phyloP scores from a whole-genome alignment of 2,797 vertebrate species.

The Molothrus aeneus region DNA sequence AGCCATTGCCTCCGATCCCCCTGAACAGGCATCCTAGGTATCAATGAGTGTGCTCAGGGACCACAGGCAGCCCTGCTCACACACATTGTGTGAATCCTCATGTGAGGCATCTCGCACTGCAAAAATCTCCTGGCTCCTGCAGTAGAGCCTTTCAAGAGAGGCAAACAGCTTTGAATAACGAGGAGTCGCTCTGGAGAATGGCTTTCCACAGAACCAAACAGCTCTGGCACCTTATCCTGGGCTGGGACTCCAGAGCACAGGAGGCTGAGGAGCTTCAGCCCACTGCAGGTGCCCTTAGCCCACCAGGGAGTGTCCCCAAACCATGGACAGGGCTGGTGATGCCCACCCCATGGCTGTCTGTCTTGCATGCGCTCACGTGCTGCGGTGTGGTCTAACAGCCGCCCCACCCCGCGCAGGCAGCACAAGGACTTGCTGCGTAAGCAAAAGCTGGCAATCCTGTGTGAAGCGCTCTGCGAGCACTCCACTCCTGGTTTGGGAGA shows the following conservation, averaged over 20 bases:
- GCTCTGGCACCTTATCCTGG: neutral
- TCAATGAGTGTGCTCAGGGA: neutral
- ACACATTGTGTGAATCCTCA: rapidly evolving
- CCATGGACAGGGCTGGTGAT: rapidly evolving
- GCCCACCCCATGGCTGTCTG: neutral
- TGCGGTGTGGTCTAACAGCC: conserved; percentile 20
- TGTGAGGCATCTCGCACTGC: neutral
- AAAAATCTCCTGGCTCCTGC: neutral
- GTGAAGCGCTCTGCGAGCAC: neutral
- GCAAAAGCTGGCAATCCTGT: conserved; percentile 57
- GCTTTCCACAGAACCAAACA: neutral
- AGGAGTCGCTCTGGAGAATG: rapidly evolving
- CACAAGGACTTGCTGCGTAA: conserved; percentile 67
- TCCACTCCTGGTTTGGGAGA: neutral
- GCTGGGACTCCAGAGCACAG: neutral
- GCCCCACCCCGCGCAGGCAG: conserved; percentile 60
- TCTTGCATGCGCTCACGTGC: conserved; percentile 1
- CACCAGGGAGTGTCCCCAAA: rapidly evolving
- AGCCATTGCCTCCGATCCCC: neutral
- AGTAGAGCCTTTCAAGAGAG: neutral
- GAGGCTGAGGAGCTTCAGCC: neutral
- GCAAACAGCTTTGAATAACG: neutral
- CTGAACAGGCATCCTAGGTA: rapidly evolving
- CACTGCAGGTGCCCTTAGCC: neutral
- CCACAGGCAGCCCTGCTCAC: neutral